phyloP scores from a whole-genome alignment of 2,797 vertebrate species.

The Anguilla obscura region DNA sequence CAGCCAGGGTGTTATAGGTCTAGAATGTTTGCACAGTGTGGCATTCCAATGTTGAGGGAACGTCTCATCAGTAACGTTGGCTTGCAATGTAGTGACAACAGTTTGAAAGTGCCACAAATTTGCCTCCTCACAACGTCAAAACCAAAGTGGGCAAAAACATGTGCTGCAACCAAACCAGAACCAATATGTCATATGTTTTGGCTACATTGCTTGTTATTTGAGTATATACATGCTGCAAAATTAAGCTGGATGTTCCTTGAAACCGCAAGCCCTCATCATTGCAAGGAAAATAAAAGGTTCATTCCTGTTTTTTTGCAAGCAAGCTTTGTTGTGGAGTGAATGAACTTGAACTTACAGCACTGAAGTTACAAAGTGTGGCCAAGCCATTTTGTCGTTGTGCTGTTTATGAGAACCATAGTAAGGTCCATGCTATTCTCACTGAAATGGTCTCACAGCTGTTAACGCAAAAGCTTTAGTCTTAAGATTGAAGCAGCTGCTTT shows the following conservation, averaged over 20 bases:
- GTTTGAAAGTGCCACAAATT: not conserved
- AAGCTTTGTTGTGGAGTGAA: not conserved
- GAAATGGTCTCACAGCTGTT: slow-evolving; percentile 44
- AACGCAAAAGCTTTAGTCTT: slow-evolving; percentile 41
- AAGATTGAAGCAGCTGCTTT: slow-evolving; percentile 44
- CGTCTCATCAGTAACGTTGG: not conserved
- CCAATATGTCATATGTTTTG: not conserved
- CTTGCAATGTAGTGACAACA: not conserved
- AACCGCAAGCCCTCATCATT: not conserved
- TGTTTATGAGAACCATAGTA: slow-evolving; percentile 39
- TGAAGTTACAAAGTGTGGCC: not conserved
- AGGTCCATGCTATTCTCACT: slow-evolving; percentile 30
- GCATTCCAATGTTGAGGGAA: not conserved
- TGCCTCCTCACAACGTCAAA: not conserved
- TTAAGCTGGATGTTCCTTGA: not conserved
- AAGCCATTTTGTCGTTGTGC: slow-evolving; percentile 27
- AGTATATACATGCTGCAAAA: not conserved
- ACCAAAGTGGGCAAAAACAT: not conserved
- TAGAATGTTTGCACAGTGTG: not conserved
- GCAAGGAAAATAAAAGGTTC: not conserved
- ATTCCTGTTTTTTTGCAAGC: not conserved
- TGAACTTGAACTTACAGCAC: not conserved
- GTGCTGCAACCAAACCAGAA: not conserved
- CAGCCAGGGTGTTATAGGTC: not conserved
- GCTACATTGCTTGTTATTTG: not conserved